Percentiles rank a stretch among this genome's conserved stretches.
These are phyloP conservation scores for Calliphora vomitoria DNA, from an alignment of 2,888 invertebrate genomes.

Conservation along the genomic window DNA sequence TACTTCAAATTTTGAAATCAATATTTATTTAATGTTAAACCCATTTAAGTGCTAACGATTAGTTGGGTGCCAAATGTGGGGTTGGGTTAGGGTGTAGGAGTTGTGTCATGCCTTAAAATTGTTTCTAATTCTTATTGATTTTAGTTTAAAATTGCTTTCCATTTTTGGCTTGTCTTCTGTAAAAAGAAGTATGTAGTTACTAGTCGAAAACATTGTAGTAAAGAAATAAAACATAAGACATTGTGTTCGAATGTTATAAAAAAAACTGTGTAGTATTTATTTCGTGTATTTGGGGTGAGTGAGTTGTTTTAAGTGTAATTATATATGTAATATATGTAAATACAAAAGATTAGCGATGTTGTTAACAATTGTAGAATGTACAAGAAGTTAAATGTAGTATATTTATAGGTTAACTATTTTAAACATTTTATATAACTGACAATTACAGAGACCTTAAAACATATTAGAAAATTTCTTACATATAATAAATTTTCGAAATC, in stretches of 20 bases:
- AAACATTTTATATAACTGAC: too few relatives aligned
- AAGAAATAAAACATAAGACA: constrained; percentile 33
- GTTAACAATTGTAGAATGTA: not conserved
- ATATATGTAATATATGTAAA: not conserved
- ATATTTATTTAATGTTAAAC: too few relatives aligned
- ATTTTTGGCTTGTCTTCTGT: constrained; percentile 18
- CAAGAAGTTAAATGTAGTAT: not conserved
- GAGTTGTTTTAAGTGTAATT: not conserved
- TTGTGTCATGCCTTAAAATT: constrained; percentile 3
- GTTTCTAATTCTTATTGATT: constrained; percentile 36
- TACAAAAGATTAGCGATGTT: constrained; percentile 8
- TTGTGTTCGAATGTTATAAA: constrained; percentile 30
- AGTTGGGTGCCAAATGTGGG: constrained; percentile 6
- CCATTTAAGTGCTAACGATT: constrained; percentile 22
- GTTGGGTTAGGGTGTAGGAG: not conserved
- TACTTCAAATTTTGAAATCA: not conserved
- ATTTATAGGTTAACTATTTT: too few relatives aligned
- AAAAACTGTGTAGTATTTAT: constrained; percentile 40
- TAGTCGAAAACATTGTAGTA: not conserved
- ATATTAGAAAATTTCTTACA: too few relatives aligned
- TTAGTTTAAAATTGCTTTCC: constrained; percentile 46
- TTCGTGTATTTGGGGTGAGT: not conserved
- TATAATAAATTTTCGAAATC: too few relatives aligned
- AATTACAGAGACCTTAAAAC: too few relatives aligned
- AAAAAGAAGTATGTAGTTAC: not conserved